phyloP scores from a whole-genome alignment of 2,888 invertebrate species.

The Lithophane semibrunnea region DNA sequence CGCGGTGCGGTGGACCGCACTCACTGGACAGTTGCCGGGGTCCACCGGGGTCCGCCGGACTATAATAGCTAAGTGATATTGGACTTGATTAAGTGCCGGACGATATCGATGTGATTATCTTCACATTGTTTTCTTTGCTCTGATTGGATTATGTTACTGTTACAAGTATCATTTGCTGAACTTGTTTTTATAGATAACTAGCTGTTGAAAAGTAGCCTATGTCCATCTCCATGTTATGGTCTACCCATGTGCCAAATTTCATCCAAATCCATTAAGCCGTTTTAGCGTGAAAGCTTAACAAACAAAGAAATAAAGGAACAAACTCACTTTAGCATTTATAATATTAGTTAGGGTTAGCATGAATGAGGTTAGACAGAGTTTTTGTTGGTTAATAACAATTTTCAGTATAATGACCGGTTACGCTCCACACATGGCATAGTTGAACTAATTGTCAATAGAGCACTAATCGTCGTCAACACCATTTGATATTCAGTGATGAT shows the following conservation, averaged over 20 bases:
- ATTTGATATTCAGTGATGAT: slow-evolving; percentile 13
- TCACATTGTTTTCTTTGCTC: slow-evolving; percentile 13
- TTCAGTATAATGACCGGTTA: not conserved
- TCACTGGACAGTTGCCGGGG: not conserved
- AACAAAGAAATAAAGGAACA: too few species aligned
- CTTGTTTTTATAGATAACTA: not conserved
- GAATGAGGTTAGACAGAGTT: not conserved
- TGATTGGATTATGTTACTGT: not conserved
- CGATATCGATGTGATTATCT: slow-evolving; percentile 17
- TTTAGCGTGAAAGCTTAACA: too few species aligned
- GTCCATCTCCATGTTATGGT: too few species aligned
- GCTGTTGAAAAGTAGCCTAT: too few species aligned
- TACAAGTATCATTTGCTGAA: not conserved
- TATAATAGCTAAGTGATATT: not conserved
- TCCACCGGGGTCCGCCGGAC: not conserved
- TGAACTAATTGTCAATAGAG: not conserved
- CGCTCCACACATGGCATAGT: not conserved
- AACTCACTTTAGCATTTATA: too few species aligned
- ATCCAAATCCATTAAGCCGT: too few species aligned
- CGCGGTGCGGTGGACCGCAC: not conserved
- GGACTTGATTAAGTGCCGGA: slow-evolving; percentile 18
- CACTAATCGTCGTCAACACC: not conserved
- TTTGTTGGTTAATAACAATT: not conserved
- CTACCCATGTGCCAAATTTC: too few species aligned
- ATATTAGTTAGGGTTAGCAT: too few species aligned